Evolutionary conservation across 2,113 vertebrate species (phyloP), one percentile per base, ranked within the genome.

Genomic region (Dolichotis patagonum): DNA sequence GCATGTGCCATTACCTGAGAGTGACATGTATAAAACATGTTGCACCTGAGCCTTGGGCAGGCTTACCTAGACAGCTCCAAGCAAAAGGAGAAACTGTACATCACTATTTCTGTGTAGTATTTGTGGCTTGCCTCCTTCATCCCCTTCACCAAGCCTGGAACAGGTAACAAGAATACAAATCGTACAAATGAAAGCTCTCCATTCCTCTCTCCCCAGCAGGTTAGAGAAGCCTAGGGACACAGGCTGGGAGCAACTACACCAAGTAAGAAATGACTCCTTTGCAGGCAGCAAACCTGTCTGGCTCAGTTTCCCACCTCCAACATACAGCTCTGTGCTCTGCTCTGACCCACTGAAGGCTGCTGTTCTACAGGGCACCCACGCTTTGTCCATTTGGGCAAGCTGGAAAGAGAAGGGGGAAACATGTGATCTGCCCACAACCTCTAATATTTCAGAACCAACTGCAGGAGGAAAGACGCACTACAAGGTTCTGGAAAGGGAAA

Each of bases 1-100:
- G 13, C 60, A 92, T 11, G 62, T 93, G 63, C 85, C 90, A 52
- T 35, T 69, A 58, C 32, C 19, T 85, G 82, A 63, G 92, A 92
- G n/a, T 52, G 43, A 46, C 20, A 60, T 62, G 60, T 73, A 69
- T 58, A 91, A 54, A 95, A 54, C 19, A 22, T 78, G 49, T 24
- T 65, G 81, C 30, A 56, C 56, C 90, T 77, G 56, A 52, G 43
- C 78, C 49, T 91, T 90, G 20, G 30, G 20, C 28, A 28, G 69
- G n/a, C 43, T 88, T 58, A 52, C 22, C 16, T 22, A 73, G 71
- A 65, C 28, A 54, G 54, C 28, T 35, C 12, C 5, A 56, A 83
- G 46, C 30, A 81, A 62, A 96, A 67, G 12, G 0, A 46, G 71
- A 91, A 71, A 35, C 2, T 1, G 12, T 0, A n/a, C 1, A 71